Percentiles rank a stretch among this genome's conserved stretches.
phyloP scores from a whole-genome alignment of 2,888 invertebrate genomes.

The Sceliomorpha sp. region DNA sequence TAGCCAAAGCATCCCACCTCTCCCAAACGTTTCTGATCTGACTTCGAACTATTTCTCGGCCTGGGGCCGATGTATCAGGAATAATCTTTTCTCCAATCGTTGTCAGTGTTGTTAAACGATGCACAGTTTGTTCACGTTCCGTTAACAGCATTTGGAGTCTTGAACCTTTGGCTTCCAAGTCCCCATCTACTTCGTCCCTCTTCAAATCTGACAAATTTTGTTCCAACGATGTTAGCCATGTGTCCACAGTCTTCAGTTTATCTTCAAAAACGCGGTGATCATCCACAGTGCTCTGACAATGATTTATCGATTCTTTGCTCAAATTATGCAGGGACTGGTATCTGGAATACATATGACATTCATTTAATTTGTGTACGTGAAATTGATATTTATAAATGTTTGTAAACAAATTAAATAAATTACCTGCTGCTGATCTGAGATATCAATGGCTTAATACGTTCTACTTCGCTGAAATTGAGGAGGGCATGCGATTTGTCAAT shows the following conservation, averaged over 20 bases:
- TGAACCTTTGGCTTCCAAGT: conserved; percentile 85
- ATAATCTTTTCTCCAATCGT: conserved; percentile 93
- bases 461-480: conserved; percentile 90
- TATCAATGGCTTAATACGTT: conserved; percentile 91
- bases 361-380: too few relatives aligned
- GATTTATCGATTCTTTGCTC: conserved; percentile 92
- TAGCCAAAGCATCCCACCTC: conserved; percentile 93
- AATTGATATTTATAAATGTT: neutral
- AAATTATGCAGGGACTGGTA: conserved; percentile 90
- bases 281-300: conserved; percentile 90
- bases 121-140: conserved; percentile 92
- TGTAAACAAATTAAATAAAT: conserved; percentile 20
- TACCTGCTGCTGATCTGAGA: conserved; percentile 92
- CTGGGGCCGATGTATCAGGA: conserved; percentile 94
- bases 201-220: conserved; percentile 85
- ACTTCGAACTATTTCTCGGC: conserved; percentile 93
- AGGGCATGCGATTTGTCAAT: conserved; percentile 94
- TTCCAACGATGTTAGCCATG: conserved; percentile 90
- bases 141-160: conserved; percentile 87
- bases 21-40: conserved; percentile 90
- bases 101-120: conserved; percentile 87
- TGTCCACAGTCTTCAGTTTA: conserved; percentile 87
- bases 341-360: conserved; percentile 64
- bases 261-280: conserved; percentile 91
- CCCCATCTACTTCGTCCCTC: conserved; percentile 83